Evolutionary conservation across 2,797 vertebrate genomes (phyloP), one percentile per base, ranked within the genome.

Genomic region (Enteromius argenteus): DNA sequence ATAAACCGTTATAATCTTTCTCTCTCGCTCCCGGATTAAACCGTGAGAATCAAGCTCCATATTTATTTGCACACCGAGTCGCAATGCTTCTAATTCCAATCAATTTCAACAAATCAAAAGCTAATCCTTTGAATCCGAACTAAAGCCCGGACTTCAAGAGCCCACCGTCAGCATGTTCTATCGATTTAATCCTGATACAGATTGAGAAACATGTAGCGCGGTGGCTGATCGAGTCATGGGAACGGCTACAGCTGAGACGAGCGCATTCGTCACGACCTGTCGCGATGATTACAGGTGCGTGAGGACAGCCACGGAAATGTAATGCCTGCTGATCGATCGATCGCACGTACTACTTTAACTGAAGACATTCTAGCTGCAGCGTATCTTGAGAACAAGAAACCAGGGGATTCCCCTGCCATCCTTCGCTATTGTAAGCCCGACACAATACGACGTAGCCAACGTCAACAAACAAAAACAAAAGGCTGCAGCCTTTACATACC

Each of bases 21-120:
- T 77, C 81, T 71, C 51, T 73, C 69, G 56, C 76, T 37, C 67
- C 42, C 56, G 82, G 84, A 86, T 84, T 89, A 69, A 80, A 64
- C 44, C 58, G 66, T 77, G 83, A 74, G 78, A 78, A 80, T 82
- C 51, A 80, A 85, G 79, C 81, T 78, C 53, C 49, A 23, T 35
- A 60, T 83, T 86, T 82, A 79, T 72, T 73, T 78, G 67, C 77
- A 68, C 83, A 84, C 90, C 62, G 85, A 91, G 87, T 92, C 89
- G 88, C 88, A 91, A 87, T 80, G 84, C 80, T 89, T 90, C 88
- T 83, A 87, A 90, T 90, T 87, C 89, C 89, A 90, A 92, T 92
- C 91, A 92, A 90, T 92, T 92, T 69, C 42, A 87, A 89, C 84
- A 89, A 91, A 92, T 89, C 84, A 87, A 86, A 91, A 90, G 83